A percentile compares a stretch with the other conserved stretches of the same genome.
phyloP scores from a whole-genome alignment of 2,797 vertebrate genomes.

The Okamejei kenojei region DNA sequence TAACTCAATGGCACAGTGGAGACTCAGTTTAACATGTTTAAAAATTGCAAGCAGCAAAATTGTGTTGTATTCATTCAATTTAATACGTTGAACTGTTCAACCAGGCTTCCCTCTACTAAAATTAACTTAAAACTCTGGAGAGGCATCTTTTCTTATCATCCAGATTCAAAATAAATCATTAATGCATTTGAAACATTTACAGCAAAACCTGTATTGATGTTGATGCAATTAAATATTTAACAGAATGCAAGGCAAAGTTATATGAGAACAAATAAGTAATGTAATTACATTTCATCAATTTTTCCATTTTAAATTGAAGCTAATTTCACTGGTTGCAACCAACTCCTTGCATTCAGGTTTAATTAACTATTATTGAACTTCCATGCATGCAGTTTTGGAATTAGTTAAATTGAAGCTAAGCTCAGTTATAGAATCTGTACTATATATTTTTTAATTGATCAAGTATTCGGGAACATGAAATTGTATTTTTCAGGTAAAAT shows the following conservation, averaged over 20 bases:
- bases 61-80: neutral
- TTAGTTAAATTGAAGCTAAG: neutral
- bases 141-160: neutral
- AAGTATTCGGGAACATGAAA: neutral
- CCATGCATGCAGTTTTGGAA: neutral
- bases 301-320: constrained; percentile 15
- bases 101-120: no score
- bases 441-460: neutral
- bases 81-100: neutral
- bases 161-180: neutral
- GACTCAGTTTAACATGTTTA: neutral
- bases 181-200: neutral
- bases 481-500: neutral
- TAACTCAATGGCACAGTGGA: neutral
- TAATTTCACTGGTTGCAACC: neutral
- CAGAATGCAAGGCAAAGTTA: neutral
- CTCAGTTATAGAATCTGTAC: neutral
- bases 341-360: neutral
- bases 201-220: neutral
- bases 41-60: neutral
- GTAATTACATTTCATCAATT: neutral
- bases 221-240: constrained; percentile 27
- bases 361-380: neutral
- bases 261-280: neutral
- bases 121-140: neutral